Percentiles rank a stretch among this genome's conserved stretches.
Evolutionary conservation across 2,797 vertebrate species (phyloP).

Genomic region (Anableps anableps): DNA sequence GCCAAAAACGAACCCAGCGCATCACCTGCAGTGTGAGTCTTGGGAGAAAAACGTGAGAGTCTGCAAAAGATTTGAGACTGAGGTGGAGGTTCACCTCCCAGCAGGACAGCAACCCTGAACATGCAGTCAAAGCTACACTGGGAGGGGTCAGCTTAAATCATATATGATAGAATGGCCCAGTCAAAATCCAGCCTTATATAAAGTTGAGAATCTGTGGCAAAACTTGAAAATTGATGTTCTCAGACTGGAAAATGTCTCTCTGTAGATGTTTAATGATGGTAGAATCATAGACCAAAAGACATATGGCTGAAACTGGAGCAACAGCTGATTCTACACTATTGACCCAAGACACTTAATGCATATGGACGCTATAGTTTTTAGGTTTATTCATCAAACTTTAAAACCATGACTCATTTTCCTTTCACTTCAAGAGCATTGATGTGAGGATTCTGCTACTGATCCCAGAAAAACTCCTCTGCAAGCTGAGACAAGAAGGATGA

Average conservation of each 20-base stretch:
- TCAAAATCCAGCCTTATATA: neutral
- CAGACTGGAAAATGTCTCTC: neutral
- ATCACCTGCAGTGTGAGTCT: no score
- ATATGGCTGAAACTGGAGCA: no score
- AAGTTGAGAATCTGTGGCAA: neutral
- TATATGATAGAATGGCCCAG: neutral
- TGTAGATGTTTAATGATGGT: no score
- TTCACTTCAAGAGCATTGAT: neutral
- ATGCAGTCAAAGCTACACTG: no score
- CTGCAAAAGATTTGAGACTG: neutral
- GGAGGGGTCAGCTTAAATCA: neutral
- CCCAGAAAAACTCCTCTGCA: conserved; percentile 72
- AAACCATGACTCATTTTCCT: no score
- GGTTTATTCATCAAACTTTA: no score
- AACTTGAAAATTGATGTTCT: neutral
- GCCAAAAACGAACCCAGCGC: no score
- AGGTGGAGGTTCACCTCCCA: no score
- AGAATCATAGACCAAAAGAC: neutral
- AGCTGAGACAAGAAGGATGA: conserved; percentile 71
- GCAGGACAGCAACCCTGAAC: no score
- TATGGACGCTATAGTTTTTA: no score
- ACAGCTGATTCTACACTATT: neutral
- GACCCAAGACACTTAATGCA: no score
- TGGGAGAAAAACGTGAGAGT: neutral
- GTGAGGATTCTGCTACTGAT: conserved; percentile 76